A percentile compares a stretch with the other conserved stretches of the same genome.
phyloP scores from a whole-genome alignment of 2,888 invertebrate species.

The Tenodera sinensis region DNA sequence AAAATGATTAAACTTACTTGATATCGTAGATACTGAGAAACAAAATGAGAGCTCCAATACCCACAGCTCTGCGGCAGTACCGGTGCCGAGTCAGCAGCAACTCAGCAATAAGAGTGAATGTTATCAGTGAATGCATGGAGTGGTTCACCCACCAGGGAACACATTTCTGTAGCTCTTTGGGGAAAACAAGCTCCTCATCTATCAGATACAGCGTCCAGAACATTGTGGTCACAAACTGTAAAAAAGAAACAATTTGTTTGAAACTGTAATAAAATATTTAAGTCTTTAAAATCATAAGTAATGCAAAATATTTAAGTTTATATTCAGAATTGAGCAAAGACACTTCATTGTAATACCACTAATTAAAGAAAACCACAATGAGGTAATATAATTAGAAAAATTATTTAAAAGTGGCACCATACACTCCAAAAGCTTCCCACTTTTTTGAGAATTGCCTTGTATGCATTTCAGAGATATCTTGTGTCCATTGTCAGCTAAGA shows the following conservation, averaged over 20 bases:
- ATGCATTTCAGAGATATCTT: too few relatives aligned
- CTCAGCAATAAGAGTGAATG: background rate
- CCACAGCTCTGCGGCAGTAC: background rate
- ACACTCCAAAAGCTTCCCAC: too few relatives aligned
- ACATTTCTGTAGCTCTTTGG: background rate
- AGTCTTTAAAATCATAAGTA: too few relatives aligned
- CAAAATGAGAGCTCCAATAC: background rate
- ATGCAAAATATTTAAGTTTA: too few relatives aligned
- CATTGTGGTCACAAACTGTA: conserved; percentile 3
- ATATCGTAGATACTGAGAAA: background rate
- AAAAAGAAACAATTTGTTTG: background rate
- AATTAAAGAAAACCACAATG: too few relatives aligned
- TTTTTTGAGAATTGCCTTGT: too few relatives aligned
- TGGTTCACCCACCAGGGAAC: background rate
- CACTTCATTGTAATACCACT: too few relatives aligned
- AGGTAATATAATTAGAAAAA: too few relatives aligned
- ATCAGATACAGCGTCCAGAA: conserved; percentile 5
- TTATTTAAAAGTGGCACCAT: too few relatives aligned
- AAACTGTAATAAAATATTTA: background rate
- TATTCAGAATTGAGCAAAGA: too few relatives aligned
- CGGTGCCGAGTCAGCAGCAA: background rate
- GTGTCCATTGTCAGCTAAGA: too few relatives aligned
- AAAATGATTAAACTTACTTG: background rate
- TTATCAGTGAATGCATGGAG: background rate
- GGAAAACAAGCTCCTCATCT: background rate